These are phyloP conservation scores for Glareola pratincola DNA, from an alignment of 2,113 vertebrate genomes.

Conservation along the genomic window DNA sequence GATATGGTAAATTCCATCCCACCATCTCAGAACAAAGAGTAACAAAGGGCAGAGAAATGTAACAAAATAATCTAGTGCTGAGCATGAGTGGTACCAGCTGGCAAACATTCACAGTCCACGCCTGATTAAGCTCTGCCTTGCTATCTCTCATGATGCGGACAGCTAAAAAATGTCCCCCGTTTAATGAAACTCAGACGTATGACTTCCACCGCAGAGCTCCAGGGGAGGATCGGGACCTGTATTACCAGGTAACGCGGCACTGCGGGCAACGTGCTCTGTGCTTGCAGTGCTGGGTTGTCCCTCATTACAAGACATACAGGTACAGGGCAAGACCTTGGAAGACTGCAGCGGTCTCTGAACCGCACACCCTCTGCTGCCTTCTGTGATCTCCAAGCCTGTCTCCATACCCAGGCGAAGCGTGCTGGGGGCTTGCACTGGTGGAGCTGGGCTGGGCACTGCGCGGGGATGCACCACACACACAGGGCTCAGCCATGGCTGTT, in stretches of 20 bases:
- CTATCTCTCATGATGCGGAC: background rate
- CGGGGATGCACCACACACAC: fast-evolving
- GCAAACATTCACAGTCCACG: background rate
- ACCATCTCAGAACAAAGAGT: constrained; percentile 16
- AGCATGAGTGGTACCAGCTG: constrained; percentile 1
- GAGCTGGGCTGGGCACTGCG: background rate
- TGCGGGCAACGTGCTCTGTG: background rate
- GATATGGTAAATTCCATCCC: constrained; percentile 11
- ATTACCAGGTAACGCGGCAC: background rate
- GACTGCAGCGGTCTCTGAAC: background rate
- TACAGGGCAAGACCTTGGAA: background rate
- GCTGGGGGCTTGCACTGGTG: background rate
- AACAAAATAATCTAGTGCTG: background rate
- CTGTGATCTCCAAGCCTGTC: background rate
- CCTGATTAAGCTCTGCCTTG: background rate
- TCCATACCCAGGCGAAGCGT: fast-evolving
- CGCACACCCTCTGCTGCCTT: fast-evolving
- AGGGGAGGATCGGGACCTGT: background rate
- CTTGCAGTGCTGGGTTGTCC: background rate
- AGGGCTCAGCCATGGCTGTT: fast-evolving
- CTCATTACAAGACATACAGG: too few species aligned
- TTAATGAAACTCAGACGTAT: background rate
- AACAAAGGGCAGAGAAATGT: constrained; percentile 15
- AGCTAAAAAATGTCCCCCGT: background rate
- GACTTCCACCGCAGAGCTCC: background rate